These are phyloP conservation scores for Alloplasta piceator DNA, from an alignment of 2,888 invertebrate species.

Conservation along the genomic window DNA sequence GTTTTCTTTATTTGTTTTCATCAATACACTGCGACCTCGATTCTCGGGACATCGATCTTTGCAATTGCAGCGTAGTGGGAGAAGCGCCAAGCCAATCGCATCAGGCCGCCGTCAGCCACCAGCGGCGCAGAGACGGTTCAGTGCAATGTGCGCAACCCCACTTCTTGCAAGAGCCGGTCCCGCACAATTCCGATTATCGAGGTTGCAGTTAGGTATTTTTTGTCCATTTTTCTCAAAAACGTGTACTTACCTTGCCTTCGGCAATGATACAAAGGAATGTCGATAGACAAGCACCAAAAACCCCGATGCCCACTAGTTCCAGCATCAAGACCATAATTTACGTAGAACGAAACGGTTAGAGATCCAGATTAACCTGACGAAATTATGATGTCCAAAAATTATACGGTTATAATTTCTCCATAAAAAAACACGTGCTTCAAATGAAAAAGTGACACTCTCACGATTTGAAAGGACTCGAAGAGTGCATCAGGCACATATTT, in stretches of 20 bases:
- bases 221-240: neutral
- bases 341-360: neutral
- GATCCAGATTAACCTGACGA: neutral
- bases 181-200: too few relatives aligned
- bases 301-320: slow-evolving; percentile 55
- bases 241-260: slow-evolving; percentile 50
- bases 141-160: too few relatives aligned
- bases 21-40: too few relatives aligned
- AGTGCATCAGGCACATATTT: neutral
- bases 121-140: too few relatives aligned
- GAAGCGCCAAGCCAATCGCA: too few relatives aligned
- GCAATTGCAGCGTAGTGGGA: too few relatives aligned
- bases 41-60: too few relatives aligned
- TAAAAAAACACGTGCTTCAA: neutral
- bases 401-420: neutral
- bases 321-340: slow-evolving; percentile 51
- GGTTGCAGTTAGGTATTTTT: too few relatives aligned
- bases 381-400: slow-evolving; percentile 19
- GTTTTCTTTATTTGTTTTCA: neutral
- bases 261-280: slow-evolving; percentile 55
- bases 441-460: neutral
- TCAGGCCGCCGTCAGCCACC: too few relatives aligned
- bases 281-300: slow-evolving; percentile 53
- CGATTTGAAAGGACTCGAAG: neutral
- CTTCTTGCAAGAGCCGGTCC: too few relatives aligned